Base-by-base conservation (phyloP, 2,888 invertebrate genomes). In the Agrochola macilenta region DNA sequence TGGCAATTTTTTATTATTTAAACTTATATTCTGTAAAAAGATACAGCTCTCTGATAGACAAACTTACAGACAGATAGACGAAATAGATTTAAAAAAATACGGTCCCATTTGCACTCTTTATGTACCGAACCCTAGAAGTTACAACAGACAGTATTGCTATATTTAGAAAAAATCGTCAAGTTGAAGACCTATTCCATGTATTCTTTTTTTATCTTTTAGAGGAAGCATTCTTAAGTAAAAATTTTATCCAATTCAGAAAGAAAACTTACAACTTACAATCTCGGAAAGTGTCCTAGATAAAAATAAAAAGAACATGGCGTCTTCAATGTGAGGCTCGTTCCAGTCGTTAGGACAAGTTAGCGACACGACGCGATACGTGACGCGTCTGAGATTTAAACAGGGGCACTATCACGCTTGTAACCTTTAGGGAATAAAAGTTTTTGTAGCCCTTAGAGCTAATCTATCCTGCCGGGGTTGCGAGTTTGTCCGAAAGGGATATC, bases 281-380 rank as follows among this genome's bases (percentile, higher is more conserved):
- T 26, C 5, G 2, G 2, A 52, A 70, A 76, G 64, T 35, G 49
- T 81, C 85, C 61, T 8, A 43, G 5, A 23, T n/a, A 23, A 57
- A 52, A 71, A n/a, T n/a, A n/a, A n/a, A 52, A 71, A 58, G 46
- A 77, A 46, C 30, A 78, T 72, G 83, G 57, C 7, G 52, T 2
- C 35, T 54, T 2, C 9, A 46, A 23, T 9, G 3, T 58, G 68
- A n/a, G 60, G 8, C 71, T 71, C 78, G 71, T 82, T 82, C 71
- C 90, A 91, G 89, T 93, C 93, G 92, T 93, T 93, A 93, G 91
- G 78, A 87, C 84, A 91, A 89, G 91, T 91, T 92, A 91, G 92
- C 92, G 92, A 90, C 89, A 83, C 87, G 92, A 91, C 89, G 82
- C 83, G 76, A 87, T 91, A 92, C 90, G 91, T 90, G 89, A 84